These are phyloP conservation scores for Musca domestica DNA, from an alignment of 1,140 invertebrate genomes.

Conservation along the genomic window DNA sequence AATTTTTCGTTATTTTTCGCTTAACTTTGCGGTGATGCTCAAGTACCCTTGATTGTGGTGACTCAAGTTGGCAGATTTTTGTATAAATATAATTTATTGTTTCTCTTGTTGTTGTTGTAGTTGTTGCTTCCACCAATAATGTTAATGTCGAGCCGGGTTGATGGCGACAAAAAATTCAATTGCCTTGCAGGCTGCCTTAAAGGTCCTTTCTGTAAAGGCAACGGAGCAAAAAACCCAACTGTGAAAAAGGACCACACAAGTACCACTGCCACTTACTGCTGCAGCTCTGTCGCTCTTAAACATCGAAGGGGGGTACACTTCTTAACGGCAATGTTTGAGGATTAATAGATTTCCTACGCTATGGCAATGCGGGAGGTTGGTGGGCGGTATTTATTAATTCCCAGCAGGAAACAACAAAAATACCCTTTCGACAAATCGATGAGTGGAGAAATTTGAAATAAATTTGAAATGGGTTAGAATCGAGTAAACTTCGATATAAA, in stretches of 20 bases:
- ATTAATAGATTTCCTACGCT: too few species aligned
- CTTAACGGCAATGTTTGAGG: background rate
- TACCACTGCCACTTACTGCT: background rate
- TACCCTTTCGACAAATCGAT: too few species aligned
- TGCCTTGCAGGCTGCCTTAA: conserved; percentile 14
- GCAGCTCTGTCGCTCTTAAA: background rate
- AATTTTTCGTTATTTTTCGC: conserved; percentile 23
- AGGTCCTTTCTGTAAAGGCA: background rate
- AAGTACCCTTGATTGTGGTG: conserved; percentile 22
- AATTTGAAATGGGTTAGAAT: too few species aligned
- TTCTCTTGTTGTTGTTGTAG: too few species aligned
- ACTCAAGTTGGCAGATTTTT: conserved; percentile 3
- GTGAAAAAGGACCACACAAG: background rate
- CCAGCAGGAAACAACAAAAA: conserved; percentile 9
- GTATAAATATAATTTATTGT: too few species aligned
- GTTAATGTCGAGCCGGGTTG: too few species aligned
- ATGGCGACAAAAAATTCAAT: conserved; percentile 6
- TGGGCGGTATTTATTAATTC: conserved; percentile 7
- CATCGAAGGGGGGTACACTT: background rate
- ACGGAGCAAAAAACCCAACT: background rate
- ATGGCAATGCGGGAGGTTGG: too few species aligned
- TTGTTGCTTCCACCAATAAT: too few species aligned
- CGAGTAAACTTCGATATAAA: too few species aligned
- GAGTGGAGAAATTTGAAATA: too few species aligned
- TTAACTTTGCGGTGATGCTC: conserved; percentile 17